Percentiles rank a stretch among this genome's conserved stretches.
These are phyloP conservation scores for Cyaniris semiargus DNA, from an alignment of 2,888 invertebrate genomes.

Conservation along the genomic window DNA sequence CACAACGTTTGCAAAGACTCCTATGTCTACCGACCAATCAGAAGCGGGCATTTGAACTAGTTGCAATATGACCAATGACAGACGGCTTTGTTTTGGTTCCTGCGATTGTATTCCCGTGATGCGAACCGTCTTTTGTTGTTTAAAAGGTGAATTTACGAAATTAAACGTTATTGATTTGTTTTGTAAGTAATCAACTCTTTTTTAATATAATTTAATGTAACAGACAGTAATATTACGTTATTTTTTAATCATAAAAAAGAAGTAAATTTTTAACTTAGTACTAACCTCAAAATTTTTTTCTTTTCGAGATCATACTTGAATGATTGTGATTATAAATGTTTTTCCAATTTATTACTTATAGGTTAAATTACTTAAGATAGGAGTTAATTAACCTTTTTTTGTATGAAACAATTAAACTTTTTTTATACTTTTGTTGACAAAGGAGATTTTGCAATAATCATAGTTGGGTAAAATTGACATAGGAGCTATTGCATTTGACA, in stretches of 20 bases:
- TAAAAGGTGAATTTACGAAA: slow-evolving; percentile 11
- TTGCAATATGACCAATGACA: slow-evolving; percentile 20
- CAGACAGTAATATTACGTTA: slow-evolving; percentile 6
- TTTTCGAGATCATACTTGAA: slow-evolving; percentile 24
- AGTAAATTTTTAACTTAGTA: slow-evolving; percentile 48
- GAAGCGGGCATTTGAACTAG: slow-evolving; percentile 13
- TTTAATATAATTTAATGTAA: slow-evolving; percentile 6
- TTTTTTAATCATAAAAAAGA: slow-evolving; percentile 5
- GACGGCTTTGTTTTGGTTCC: slow-evolving; percentile 20
- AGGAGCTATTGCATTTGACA: slow-evolving; percentile 18
- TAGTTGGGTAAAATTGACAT: slow-evolving; percentile 22
- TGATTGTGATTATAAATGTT: slow-evolving; percentile 20
- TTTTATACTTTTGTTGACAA: slow-evolving; percentile 22
- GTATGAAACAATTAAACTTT: slow-evolving; percentile 6
- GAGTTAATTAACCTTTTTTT: slow-evolving; percentile 24
- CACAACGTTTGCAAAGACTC: slow-evolving; percentile 15
- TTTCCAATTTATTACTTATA: slow-evolving; percentile 20
- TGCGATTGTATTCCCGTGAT: slow-evolving; percentile 9
- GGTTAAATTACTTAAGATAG: slow-evolving; percentile 15
- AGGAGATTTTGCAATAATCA: slow-evolving; percentile 22
- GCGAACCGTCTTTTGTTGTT: slow-evolving; percentile 8
- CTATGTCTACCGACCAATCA: slow-evolving; percentile 19
- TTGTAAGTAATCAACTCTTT: slow-evolving; percentile 11
- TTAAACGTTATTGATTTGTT: slow-evolving; percentile 24
- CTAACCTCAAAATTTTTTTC: neutral